Conservation (phyloP, 2,797 vertebrate genomes). For the Tadarida brasiliensis region DNA sequence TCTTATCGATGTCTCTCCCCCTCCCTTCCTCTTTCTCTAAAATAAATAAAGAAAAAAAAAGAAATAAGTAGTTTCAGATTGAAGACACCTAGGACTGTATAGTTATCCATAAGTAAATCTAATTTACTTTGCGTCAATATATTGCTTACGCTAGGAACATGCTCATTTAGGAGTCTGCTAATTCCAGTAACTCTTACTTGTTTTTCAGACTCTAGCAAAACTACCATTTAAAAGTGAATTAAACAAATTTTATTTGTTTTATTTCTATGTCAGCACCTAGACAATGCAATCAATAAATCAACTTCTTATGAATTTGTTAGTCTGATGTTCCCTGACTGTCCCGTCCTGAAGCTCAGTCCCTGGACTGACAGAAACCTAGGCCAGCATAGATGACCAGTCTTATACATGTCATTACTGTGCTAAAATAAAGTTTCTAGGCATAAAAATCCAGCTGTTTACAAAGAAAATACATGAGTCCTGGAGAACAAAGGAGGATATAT, state of each 20-base stretch:
- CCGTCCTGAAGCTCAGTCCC: background rate
- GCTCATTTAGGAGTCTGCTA: background rate
- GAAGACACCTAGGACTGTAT: background rate
- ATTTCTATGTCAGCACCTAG: background rate
- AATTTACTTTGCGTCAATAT: background rate
- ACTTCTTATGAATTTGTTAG: background rate
- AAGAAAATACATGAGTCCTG: background rate
- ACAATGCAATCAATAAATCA: background rate
- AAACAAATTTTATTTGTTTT: background rate
- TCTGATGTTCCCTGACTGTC: background rate
- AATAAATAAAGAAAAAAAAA: background rate
- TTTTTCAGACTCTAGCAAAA: background rate
- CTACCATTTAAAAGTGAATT: background rate
- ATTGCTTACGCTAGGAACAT: background rate
- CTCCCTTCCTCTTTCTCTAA: too few species aligned
- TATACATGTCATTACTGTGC: background rate
- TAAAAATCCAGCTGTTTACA: background rate
- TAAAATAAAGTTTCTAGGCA: background rate
- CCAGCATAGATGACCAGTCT: fast-evolving
- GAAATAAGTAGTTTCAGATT: background rate
- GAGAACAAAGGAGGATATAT: background rate
- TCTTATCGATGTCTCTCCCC: too few species aligned
- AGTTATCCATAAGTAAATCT: background rate
- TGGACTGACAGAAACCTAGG: background rate
- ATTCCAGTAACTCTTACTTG: background rate